phyloP scores from a whole-genome alignment of 2,113 vertebrate species.

The Odocoileus hemionus region DNA sequence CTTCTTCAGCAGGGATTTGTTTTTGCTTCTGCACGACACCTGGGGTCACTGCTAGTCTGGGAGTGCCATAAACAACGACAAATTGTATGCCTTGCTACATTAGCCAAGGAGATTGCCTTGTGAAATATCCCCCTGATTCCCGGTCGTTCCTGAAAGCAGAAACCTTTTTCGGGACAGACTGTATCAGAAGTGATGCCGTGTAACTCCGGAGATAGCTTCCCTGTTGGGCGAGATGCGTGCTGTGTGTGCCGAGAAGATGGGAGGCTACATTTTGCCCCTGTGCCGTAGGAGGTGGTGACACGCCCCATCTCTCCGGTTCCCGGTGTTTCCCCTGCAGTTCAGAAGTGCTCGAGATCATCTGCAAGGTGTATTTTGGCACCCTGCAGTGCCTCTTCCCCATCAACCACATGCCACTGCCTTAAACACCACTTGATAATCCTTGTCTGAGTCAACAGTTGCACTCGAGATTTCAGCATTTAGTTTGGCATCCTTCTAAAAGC shows the following conservation, averaged over 20 bases:
- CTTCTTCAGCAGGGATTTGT: background rate
- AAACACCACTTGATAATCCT: background rate
- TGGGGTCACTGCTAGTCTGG: background rate
- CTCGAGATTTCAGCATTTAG: background rate
- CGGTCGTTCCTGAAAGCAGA: background rate
- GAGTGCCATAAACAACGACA: background rate
- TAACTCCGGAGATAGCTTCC: background rate
- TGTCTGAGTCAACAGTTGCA: background rate
- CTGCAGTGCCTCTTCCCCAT: background rate
- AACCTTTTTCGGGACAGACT: background rate
- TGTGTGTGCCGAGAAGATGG: background rate
- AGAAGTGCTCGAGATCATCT: no score
- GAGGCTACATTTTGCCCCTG: background rate
- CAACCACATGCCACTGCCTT: fast-evolving
- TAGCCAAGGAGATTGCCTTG: background rate
- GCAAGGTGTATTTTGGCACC: fast-evolving
- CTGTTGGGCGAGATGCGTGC: fast-evolving
- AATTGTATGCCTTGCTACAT: background rate
- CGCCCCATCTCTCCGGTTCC: background rate
- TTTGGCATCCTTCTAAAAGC: background rate
- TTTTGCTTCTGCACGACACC: background rate
- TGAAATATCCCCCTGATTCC: background rate
- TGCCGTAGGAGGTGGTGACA: no score
- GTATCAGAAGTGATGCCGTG: background rate
- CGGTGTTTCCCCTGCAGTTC: background rate